Evolutionary conservation across 2,888 invertebrate species (phyloP), one percentile per base, ranked within the genome.

Genomic region (Scrobipalpa costella): DNA sequence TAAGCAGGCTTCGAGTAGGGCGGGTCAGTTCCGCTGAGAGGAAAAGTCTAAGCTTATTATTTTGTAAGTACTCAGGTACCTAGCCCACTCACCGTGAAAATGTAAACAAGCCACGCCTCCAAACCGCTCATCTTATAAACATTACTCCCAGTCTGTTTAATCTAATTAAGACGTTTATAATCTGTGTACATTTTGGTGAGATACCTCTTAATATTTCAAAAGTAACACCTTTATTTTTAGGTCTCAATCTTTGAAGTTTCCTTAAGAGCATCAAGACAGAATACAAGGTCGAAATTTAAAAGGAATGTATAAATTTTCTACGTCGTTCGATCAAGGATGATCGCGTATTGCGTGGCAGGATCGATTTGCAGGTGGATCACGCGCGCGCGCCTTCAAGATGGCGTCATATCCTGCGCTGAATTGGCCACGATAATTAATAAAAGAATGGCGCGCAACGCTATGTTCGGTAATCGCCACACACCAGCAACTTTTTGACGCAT

Each of bases 351-450:
- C 81, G 81, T 78, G 82, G 77, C 77, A 74, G 81, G 78, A 73
- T 74, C 76, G 73, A 84, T 90, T 88, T 77, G 88, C 82, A 91
- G 86, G 85, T 83, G 78, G 83, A 75, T 87, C 90, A 90, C 90
- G 90, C 83, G 76, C 85, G 71, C 71, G 70, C 81, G 80, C 78
- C 78, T 81, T 78, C 83, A 77, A 76, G 80, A 83, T 88, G 88
- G 84, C 90, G 88, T 91, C 90, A 91, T 88, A 90, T 91, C 90
- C 90, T 90, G 83, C 68, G 76, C 84, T 77, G 80, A 86, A 88
- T 89, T 90, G 88, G 89, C 76, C 79, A 85, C 79, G 74, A 79
- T 83, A 88, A 90, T 90, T 90, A 90, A 90, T 90, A 90, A 90
- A 90, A 90, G 84, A 83, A 84, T 81, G 83, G 88, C 83, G 88